Percentiles rank a stretch among this genome's conserved stretches.
Conservation (phyloP, 2,797 vertebrate species). For the Scolopax rusticola region DNA sequence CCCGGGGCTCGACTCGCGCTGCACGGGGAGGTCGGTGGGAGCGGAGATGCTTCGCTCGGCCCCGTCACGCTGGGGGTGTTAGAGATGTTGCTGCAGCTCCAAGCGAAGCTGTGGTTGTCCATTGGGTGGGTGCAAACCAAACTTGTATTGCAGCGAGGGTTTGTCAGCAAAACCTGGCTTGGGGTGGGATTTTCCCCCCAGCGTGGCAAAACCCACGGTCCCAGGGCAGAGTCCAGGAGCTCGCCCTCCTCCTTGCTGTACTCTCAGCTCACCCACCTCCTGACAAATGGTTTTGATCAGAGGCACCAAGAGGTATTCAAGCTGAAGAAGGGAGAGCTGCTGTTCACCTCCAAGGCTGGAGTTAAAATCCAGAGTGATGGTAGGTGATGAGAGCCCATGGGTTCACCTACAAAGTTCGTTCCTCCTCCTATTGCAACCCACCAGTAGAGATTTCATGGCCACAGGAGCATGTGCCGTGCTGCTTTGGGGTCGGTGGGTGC, state of each 20-base stretch:
- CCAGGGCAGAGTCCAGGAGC: not conserved
- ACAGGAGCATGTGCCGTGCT: fast-evolving
- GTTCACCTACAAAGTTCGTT: fast-evolving
- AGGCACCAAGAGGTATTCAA: not conserved
- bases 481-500: fast-evolving
- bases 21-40: not conserved
- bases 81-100: not conserved
- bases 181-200: not conserved
- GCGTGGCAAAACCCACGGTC: fast-evolving
- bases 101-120: not conserved
- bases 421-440: not conserved
- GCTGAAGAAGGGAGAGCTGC: not conserved
- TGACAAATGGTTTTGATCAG: not conserved
- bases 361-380: not conserved
- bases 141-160: not conserved
- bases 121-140: not conserved
- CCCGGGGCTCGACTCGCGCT: not conserved
- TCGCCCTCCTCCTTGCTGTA: no score
- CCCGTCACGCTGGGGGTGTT: fast-evolving
- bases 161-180: not conserved
- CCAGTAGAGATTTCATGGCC: not conserved
- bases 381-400: not conserved
- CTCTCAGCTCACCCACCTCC: not conserved
- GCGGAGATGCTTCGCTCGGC: fast-evolving
- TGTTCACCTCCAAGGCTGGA: not conserved